Conservation (phyloP, 2,797 vertebrate genomes). For the Heteromormyrus szaboi region DNA sequence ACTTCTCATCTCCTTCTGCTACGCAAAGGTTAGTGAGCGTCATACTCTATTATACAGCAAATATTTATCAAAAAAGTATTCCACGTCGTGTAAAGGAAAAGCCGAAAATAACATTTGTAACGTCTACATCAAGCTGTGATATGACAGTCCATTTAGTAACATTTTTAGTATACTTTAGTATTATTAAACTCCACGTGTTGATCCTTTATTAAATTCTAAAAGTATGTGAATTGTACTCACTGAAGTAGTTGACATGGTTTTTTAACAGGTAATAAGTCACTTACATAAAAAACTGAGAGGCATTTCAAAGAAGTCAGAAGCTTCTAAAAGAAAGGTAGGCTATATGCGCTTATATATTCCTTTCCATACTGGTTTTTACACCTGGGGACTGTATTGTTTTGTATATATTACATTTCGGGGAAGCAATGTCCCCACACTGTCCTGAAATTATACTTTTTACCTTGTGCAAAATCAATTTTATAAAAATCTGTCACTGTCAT, state of each 20-base stretch:
- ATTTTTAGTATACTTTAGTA: not conserved
- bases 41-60: not conserved
- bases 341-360: conserved; percentile 29
- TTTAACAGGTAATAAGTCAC: conserved; percentile 79
- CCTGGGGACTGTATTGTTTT: not conserved
- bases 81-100: not conserved
- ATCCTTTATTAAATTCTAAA: not conserved
- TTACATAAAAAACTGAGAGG: conserved; percentile 92
- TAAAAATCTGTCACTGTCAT: not conserved
- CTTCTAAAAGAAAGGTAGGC: conserved; percentile 90
- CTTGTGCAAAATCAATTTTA: not conserved
- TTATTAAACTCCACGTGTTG: not conserved
- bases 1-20: conserved; percentile 93
- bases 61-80: not conserved
- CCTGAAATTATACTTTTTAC: not conserved
- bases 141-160: not conserved
- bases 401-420: not conserved
- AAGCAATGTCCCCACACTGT: not conserved
- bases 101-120: not conserved
- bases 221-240: not conserved
- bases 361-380: not conserved
- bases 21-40: conserved; percentile 76
- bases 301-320: conserved; percentile 95
- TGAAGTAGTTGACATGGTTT: not conserved
- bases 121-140: not conserved